Percentiles rank a stretch among this genome's conserved stretches.
Evolutionary conservation across 1,140 invertebrate genomes (phyloP).

Genomic region (Danaus melanippus): DNA sequence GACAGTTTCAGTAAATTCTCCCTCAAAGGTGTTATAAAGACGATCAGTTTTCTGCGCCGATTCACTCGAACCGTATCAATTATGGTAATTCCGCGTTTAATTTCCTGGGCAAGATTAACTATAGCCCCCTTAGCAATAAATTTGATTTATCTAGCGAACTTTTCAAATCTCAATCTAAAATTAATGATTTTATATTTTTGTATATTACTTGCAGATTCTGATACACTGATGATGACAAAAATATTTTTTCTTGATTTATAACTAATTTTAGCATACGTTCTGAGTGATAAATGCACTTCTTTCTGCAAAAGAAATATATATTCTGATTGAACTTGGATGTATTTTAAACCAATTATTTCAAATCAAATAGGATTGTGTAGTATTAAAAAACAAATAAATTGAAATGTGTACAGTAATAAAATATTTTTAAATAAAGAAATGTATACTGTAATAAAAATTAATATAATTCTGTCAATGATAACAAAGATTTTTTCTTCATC

Average conservation of each 20-base stretch:
- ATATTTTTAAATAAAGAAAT: too few relatives aligned
- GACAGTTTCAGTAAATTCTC: constrained; percentile 32
- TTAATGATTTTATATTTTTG: constrained; percentile 24
- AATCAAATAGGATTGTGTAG: too few relatives aligned
- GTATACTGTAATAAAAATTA: too few relatives aligned
- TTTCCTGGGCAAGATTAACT: constrained; percentile 65
- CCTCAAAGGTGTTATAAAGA: constrained; percentile 39
- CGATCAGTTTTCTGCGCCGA: constrained; percentile 61
- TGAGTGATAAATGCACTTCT: not conserved
- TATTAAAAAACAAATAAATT: too few relatives aligned
- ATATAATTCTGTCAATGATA: too few relatives aligned
- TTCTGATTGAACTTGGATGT: too few relatives aligned
- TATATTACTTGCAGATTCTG: constrained; percentile 9
- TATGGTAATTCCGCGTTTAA: constrained; percentile 68
- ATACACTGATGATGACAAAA: not conserved
- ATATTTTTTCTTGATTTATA: not conserved
- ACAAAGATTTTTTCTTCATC: too few relatives aligned
- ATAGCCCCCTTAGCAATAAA: constrained; percentile 53
- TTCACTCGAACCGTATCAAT: constrained; percentile 66
- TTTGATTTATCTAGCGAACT: constrained; percentile 54
- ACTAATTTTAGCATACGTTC: not conserved
- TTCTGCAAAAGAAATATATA: not conserved
- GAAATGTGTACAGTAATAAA: too few relatives aligned
- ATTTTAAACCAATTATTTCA: too few relatives aligned
- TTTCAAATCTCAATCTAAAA: constrained; percentile 34